phyloP scores from a whole-genome alignment of 2,797 vertebrate species.

The Tadarida brasiliensis region DNA sequence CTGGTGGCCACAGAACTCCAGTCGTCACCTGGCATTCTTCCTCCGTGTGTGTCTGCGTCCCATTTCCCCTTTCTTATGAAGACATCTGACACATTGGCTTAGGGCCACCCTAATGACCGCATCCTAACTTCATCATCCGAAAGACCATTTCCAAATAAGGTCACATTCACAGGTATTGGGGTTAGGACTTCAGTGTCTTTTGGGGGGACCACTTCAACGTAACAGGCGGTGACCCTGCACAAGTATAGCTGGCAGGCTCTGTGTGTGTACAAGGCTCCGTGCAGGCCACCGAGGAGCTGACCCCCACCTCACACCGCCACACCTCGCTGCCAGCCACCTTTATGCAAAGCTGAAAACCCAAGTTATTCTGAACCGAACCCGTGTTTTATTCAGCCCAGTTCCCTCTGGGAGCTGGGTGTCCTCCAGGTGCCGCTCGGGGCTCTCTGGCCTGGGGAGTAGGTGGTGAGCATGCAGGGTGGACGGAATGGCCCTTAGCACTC shows the following conservation, averaged over 20 bases:
- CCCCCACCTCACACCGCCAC: rapidly evolving
- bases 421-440: neutral
- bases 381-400: neutral
- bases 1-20: neutral
- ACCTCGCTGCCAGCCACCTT: neutral
- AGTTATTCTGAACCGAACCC: neutral
- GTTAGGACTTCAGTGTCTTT: neutral
- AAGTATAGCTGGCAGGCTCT: neutral
- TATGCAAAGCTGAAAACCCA: neutral
- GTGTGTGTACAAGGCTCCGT: too few relatives aligned
- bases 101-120: neutral
- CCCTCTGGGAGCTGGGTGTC: neutral
- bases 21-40: rapidly evolving
- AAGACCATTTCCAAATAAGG: neutral
- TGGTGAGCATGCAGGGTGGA: neutral
- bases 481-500: rapidly evolving
- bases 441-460: neutral
- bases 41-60: neutral
- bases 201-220: neutral
- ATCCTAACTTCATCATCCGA: neutral
- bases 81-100: neutral
- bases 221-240: neutral
- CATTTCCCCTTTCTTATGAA: neutral
- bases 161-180: neutral
- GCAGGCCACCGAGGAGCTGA: neutral